phyloP scores from a whole-genome alignment of 2,888 invertebrate species.

The Busseola fusca region DNA sequence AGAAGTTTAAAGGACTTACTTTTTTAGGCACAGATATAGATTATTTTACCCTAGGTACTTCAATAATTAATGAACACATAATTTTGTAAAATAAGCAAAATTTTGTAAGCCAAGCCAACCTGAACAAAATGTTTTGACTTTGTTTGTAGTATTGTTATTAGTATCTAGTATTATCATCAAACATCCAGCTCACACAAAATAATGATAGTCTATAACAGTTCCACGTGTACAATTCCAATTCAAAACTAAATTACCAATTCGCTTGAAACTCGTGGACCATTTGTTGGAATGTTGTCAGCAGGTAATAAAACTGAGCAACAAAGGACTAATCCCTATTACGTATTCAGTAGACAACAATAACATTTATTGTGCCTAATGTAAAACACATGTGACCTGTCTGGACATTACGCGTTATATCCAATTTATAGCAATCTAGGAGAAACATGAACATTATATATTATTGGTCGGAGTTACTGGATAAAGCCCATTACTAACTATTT shows the following conservation, averaged over 20 bases:
- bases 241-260: constrained; percentile 14
- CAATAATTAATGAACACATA: too few relatives aligned
- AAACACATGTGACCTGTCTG: constrained; percentile 52
- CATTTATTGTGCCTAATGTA: constrained; percentile 53
- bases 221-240: constrained; percentile 14
- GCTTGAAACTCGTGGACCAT: constrained; percentile 22
- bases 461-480: constrained; percentile 41
- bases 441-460: constrained; percentile 53
- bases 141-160: neutral
- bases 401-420: constrained; percentile 45
- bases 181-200: neutral
- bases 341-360: constrained; percentile 50
- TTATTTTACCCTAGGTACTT: too few relatives aligned
- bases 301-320: constrained; percentile 47
- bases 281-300: constrained; percentile 38
- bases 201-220: neutral
- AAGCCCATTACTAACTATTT: constrained; percentile 35
- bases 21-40: too few relatives aligned
- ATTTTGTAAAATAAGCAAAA: too few relatives aligned
- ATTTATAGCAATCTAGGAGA: constrained; percentile 52
- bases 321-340: constrained; percentile 47
- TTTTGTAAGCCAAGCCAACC: too few relatives aligned
- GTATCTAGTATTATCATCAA: neutral
- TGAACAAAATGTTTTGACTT: too few relatives aligned
- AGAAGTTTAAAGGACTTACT: too few relatives aligned